Percentiles rank a stretch among this genome's conserved stretches.
Conservation (phyloP, 2,797 vertebrate genomes). For the Fringilla coelebs region DNA sequence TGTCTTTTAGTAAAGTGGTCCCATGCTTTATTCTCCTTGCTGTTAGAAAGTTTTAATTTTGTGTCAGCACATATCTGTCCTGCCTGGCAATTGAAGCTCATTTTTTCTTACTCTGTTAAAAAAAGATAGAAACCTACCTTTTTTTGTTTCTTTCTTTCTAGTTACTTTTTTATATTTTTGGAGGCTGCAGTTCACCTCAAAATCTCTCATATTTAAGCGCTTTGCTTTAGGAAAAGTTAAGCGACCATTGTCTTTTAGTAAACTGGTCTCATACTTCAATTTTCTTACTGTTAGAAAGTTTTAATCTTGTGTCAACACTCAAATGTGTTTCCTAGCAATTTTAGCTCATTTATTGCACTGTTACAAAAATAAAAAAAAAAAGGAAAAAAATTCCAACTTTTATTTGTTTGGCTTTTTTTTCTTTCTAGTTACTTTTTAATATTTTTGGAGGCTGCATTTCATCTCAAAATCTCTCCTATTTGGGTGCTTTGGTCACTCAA, state of each 20-base stretch:
- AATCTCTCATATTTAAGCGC: neutral
- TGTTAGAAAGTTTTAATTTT: neutral
- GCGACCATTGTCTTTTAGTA: neutral
- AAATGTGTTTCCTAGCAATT: neutral
- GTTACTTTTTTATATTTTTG: neutral
- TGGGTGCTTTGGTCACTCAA: neutral
- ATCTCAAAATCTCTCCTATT: neutral
- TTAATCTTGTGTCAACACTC: neutral
- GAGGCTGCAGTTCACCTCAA: neutral
- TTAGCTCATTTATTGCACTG: neutral
- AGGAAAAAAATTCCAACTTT: too few relatives aligned
- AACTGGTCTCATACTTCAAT: neutral
- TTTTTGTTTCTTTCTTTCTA: fast-evolving
- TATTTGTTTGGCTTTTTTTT: neutral
- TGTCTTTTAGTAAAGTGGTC: neutral
- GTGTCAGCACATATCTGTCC: neutral
- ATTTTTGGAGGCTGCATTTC: neutral
- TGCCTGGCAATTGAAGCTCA: neutral
- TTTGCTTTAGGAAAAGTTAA: neutral
- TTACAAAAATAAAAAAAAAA: neutral
- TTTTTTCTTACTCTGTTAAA: neutral
- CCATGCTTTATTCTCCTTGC: neutral
- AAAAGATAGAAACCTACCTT: too few relatives aligned
- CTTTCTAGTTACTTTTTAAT: neutral
- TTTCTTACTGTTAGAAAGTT: neutral